Evolutionary conservation across 2,888 invertebrate species (phyloP).

Genomic region (Scaptomyza cyrtandrae): DNA sequence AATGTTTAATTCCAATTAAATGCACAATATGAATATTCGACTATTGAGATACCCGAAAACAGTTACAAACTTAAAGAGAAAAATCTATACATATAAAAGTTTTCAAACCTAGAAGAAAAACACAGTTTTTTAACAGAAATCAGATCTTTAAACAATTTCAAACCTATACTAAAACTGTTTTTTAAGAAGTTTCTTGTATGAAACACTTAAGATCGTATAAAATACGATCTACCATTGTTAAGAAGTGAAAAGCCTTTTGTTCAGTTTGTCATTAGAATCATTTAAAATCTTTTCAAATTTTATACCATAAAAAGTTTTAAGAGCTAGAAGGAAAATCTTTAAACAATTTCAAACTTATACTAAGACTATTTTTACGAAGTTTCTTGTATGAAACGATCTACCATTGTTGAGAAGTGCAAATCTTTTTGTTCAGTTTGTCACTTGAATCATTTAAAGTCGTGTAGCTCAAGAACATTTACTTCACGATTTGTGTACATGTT

Average conservation of each 20-base stretch:
- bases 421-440: neutral
- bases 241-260: neutral
- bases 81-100: no score
- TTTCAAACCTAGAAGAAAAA: no score
- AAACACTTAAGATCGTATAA: neutral
- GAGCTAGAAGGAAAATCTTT: no score
- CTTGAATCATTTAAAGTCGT: neutral
- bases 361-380: no score
- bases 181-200: neutral
- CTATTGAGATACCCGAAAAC: constrained; percentile 29
- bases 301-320: no score
- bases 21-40: constrained; percentile 22
- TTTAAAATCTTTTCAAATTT: no score
- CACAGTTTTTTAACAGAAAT: no score
- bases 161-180: no score
- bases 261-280: neutral
- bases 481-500: constrained; percentile 1
- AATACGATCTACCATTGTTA: neutral
- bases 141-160: no score
- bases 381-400: neutral
- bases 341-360: no score
- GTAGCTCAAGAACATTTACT: constrained; percentile 2
- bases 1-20: constrained; percentile 7
- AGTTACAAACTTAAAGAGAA: neutral
- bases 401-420: neutral